Base-by-base conservation (phyloP, 2,888 invertebrate species). In the Orthosia gothica region DNA sequence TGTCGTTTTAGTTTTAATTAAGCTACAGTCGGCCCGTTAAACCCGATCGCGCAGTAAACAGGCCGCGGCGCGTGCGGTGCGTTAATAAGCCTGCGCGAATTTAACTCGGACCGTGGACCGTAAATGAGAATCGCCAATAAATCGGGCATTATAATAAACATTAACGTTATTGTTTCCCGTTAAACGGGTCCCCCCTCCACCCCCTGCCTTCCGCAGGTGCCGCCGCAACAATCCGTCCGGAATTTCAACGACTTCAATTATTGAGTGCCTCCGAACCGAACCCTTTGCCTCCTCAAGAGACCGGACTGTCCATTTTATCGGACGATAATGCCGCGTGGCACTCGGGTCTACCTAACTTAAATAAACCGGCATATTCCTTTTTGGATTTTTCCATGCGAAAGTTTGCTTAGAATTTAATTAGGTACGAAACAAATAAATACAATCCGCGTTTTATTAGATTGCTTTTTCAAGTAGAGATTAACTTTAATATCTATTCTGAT, bases 181-280 rank as follows among this genome's bases (percentile, higher is more conserved):
- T 94, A 94, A 94, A 91, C 91, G 77, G 88, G 12, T 77, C 83
- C 87, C 86, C 82, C 82, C 72, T 9, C 40, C 81, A 50, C 81
- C 80, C 84, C 84, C 71, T 87, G 78, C 87, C 71, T 87, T 78
- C 87, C 91, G 76, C 94, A 94, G 94, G 94, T 94, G 93, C 92
- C 88, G 89, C 94, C 95, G 88, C 95, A 95, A 93, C 94, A 94
- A 94, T 95, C 93, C 94, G 92, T 90, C 91, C 89, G 95, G 95
- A 95, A 96, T 96, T 95, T 95, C 95, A 95, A 95, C 95, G 95
- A 96, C 95, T 96, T 95, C 95, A 94, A 96, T 96, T 95, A 96
- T 96, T 95, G 94, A 96, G 96, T 95, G 94, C 93, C 94, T 94
- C 89, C 93, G 93, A 94, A 93, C 94, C 94, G 91, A 94, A 93